Percentiles rank a stretch among this genome's conserved stretches.
Evolutionary conservation across 2,113 vertebrate species (phyloP).

Genomic region (Loxodonta africana): DNA sequence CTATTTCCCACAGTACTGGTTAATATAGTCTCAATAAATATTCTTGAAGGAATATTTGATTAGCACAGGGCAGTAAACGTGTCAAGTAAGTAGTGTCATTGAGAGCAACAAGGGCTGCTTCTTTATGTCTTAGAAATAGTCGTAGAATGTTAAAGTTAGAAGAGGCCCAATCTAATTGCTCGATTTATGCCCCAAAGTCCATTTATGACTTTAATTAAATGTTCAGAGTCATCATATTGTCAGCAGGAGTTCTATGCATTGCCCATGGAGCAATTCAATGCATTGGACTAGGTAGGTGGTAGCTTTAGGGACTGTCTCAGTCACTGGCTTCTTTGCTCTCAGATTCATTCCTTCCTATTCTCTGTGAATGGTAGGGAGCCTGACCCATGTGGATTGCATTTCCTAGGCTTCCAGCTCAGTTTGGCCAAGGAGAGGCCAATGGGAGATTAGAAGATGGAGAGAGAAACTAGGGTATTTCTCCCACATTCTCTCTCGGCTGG

Average conservation of each 20-base stretch:
- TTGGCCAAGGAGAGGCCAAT: background rate
- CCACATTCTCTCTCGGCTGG: background rate
- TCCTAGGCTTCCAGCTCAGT: background rate
- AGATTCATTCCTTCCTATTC: background rate
- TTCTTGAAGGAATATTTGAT: slow-evolving; percentile 34
- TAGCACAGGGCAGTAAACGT: background rate
- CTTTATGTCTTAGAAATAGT: background rate
- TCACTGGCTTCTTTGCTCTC: background rate
- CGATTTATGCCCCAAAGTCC: background rate
- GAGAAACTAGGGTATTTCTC: background rate
- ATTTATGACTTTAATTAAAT: background rate
- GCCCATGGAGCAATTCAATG: background rate
- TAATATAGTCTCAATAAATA: background rate
- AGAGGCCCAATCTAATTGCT: background rate
- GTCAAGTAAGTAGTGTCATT: background rate
- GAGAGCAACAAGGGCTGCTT: background rate
- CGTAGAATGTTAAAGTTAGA: background rate
- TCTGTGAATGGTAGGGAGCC: background rate
- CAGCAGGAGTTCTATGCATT: background rate
- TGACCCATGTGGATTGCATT: background rate
- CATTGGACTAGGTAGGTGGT: background rate
- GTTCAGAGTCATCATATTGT: background rate
- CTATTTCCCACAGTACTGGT: background rate
- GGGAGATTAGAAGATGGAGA: background rate
- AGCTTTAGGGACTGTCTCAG: background rate